Conservation (phyloP, 2,888 invertebrate species). For the Ectropis crepuscularia region DNA sequence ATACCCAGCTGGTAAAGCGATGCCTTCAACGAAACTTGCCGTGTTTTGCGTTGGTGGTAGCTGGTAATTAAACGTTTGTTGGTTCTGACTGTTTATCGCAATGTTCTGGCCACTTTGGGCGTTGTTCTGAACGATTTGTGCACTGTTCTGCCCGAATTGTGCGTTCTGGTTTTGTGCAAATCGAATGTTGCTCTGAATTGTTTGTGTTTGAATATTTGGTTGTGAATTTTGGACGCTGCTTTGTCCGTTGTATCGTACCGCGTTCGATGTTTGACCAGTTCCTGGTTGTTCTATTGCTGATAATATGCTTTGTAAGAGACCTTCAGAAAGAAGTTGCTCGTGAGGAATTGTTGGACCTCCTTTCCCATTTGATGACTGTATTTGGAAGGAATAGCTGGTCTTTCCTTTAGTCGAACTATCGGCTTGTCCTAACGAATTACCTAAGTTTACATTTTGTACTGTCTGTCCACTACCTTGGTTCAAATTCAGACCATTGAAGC, state of each 20-base stretch:
- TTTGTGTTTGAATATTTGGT: conserved; percentile 28
- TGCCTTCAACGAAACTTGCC: conserved; percentile 56
- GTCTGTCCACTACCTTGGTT: conserved; percentile 34
- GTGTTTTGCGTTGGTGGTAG: conserved; percentile 41
- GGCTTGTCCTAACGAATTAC: conserved; percentile 27
- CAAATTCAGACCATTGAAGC: conserved; percentile 40
- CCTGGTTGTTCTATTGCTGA: conserved; percentile 91
- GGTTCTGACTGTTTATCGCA: conserved; percentile 19
- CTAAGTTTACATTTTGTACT: conserved; percentile 16
- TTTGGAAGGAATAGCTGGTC: conserved; percentile 89
- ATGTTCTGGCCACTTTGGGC: conserved; percentile 31
- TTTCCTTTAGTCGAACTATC: conserved; percentile 83
- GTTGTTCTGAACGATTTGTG: conserved; percentile 25
- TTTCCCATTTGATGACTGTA: conserved; percentile 87
- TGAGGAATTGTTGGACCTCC: conserved; percentile 85
- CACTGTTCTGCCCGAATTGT: conserved; percentile 20
- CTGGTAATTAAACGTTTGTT: conserved; percentile 35
- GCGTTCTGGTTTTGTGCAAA: conserved; percentile 13
- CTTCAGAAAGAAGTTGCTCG: conserved; percentile 91
- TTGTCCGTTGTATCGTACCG: conserved; percentile 3
- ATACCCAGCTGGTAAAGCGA: conserved; percentile 73
- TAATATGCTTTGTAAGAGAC: conserved; percentile 91
- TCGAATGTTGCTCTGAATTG: conserved; percentile 11
- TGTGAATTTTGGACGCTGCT: conserved; percentile 21
- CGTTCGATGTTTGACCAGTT: conserved; percentile 15